phyloP scores from a whole-genome alignment of 2,797 vertebrate species.

The Cyclura pinguis region DNA sequence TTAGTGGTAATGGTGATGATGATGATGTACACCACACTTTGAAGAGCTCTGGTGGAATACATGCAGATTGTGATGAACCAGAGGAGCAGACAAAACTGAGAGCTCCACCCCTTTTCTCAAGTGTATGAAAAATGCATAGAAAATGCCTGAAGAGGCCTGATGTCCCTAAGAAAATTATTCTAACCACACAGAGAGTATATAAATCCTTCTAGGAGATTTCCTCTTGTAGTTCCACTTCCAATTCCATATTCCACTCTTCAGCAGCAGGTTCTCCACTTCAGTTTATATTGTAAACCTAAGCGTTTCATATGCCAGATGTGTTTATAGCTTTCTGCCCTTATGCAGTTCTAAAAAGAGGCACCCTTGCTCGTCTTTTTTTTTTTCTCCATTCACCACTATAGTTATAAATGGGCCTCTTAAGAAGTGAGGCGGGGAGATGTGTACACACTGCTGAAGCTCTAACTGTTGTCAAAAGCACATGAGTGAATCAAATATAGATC shows the following conservation, averaged over 20 bases:
- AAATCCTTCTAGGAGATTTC: not conserved
- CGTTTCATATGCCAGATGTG: not conserved
- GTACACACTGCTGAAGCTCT: too few species aligned
- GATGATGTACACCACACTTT: too few species aligned
- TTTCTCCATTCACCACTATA: not conserved
- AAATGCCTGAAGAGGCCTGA: not conserved
- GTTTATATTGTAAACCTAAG: not conserved
- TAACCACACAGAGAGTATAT: not conserved
- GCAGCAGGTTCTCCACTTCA: not conserved
- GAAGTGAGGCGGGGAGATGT: not conserved
- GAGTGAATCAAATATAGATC: not conserved
- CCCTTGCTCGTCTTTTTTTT: not conserved
- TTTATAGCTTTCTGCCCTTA: not conserved
- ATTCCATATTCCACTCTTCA: not conserved
- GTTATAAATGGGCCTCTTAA: not conserved
- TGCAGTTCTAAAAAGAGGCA: not conserved
- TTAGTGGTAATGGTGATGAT: too few species aligned
- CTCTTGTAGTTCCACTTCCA: not conserved
- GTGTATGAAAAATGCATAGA: not conserved
- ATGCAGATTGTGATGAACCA: too few species aligned
- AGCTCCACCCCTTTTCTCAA: not conserved
- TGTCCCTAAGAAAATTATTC: not conserved
- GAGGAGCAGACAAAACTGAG: not conserved
- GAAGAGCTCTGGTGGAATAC: too few species aligned
- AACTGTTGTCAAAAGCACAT: too few species aligned